Percentiles rank a stretch among this genome's conserved stretches.
phyloP scores from a whole-genome alignment of 2,113 vertebrate genomes.

The Paraplagusia blochii region DNA sequence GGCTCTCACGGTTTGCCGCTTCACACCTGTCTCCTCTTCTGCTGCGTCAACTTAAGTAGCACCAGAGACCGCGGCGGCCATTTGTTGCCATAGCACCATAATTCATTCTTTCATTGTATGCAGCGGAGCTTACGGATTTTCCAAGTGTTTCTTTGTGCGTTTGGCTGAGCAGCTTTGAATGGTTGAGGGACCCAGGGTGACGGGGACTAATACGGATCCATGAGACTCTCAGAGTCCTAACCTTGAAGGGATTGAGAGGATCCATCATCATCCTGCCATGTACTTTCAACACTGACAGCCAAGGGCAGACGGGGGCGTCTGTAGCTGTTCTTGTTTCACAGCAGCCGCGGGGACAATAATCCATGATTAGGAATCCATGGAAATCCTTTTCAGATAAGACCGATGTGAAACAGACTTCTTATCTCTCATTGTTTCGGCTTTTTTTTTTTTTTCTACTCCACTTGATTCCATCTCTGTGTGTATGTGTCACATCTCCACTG shows the following conservation, averaged over 20 bases:
- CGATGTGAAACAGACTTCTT: constrained; percentile 1
- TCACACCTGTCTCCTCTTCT: constrained; percentile 42
- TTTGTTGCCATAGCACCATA: constrained; percentile 68
- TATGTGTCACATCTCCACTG: constrained; percentile 12
- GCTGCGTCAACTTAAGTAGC: constrained; percentile 47
- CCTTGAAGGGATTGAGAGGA: constrained; percentile 26
- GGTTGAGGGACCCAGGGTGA: constrained; percentile 15
- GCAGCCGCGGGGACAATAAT: constrained; percentile 4
- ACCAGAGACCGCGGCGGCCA: constrained; percentile 46
- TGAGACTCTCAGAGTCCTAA: constrained; percentile 21
- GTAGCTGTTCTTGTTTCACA: background rate
- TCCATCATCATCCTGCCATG: background rate
- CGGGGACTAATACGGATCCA: constrained; percentile 5
- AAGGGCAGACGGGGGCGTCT: background rate
- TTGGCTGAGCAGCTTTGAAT: constrained; percentile 23
- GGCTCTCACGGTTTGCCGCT: background rate
- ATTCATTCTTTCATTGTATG: constrained; percentile 57
- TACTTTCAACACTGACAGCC: background rate
- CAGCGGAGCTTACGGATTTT: constrained; percentile 46
- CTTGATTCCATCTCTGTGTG: constrained; percentile 5
- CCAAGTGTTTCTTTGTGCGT: constrained; percentile 52
- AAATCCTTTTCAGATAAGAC: background rate
- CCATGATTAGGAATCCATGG: constrained; percentile 1
- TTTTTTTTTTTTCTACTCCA: constrained; percentile 2
- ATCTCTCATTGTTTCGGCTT: constrained; percentile 10